phyloP scores from a whole-genome alignment of 1,140 invertebrate genomes.

The Drosophila leontia region DNA sequence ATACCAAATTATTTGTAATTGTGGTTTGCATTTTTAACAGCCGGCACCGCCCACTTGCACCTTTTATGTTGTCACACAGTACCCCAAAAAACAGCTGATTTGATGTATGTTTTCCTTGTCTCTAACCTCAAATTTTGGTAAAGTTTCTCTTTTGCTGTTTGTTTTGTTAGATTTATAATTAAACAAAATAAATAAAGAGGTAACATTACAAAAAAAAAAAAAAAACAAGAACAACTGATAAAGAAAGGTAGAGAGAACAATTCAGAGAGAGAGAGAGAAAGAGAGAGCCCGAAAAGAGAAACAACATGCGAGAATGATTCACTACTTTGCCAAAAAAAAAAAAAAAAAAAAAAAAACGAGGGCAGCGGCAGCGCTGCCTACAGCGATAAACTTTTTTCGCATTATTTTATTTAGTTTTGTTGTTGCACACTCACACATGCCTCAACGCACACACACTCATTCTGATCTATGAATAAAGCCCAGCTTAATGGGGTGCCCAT shows the following conservation, averaged over 20 bases:
- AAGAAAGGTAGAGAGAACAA: conserved; percentile 9
- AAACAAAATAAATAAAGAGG: conserved; percentile 32
- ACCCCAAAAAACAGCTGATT: conserved; percentile 58
- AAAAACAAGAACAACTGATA: conserved; percentile 10
- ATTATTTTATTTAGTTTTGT: conserved; percentile 63
- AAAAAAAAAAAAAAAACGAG: conserved; percentile 34
- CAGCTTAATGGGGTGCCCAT: conserved; percentile 41
- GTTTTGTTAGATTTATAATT: neutral
- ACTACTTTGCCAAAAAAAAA: conserved; percentile 1
- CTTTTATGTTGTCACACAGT: neutral
- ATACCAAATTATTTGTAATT: neutral
- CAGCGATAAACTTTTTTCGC: conserved; percentile 54
- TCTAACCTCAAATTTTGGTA: conserved; percentile 32
- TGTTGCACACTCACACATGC: conserved; percentile 4
- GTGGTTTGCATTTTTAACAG: neutral
- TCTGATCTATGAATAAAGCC: conserved; percentile 22
- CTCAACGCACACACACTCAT: conserved; percentile 2
- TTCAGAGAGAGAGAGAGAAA: neutral
- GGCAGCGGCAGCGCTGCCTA: conserved; percentile 38
- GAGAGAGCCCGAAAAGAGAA: conserved; percentile 23
- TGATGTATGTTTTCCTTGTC: conserved; percentile 18
- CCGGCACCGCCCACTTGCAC: conserved; percentile 21
- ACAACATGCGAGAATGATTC: conserved; percentile 44
- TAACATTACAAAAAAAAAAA: conserved; percentile 23
- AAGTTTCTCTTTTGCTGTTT: neutral